phyloP scores from a whole-genome alignment of 2,888 invertebrate species.

The Athalia rosae region DNA sequence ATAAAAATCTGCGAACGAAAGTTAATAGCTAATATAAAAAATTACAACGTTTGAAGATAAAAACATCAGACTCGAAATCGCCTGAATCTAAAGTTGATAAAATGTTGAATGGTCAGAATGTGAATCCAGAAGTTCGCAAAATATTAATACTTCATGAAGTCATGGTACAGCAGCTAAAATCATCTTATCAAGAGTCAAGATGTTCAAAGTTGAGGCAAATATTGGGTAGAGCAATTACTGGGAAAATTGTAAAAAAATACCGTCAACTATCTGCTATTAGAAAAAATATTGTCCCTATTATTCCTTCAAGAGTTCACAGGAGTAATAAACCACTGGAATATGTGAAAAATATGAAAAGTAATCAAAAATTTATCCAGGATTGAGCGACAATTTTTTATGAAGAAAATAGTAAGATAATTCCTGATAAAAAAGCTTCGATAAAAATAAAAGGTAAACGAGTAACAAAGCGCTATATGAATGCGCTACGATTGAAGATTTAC shows the following conservation, averaged over 20 bases:
- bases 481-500: conserved; percentile 44
- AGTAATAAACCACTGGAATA: conserved; percentile 36
- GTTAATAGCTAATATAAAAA: conserved; percentile 39
- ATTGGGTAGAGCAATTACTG: conserved; percentile 46
- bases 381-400: conserved; percentile 42
- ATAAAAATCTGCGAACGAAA: conserved; percentile 34
- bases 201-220: conserved; percentile 49
- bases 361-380: conserved; percentile 38
- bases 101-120: conserved; percentile 30
- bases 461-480: conserved; percentile 46
- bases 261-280: conserved; percentile 39
- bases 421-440: conserved; percentile 46
- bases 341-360: conserved; percentile 30
- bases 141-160: conserved; percentile 44
- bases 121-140: conserved; percentile 40
- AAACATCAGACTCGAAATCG: conserved; percentile 26
- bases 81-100: conserved; percentile 40
- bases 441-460: conserved; percentile 46
- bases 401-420: conserved; percentile 47
- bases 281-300: conserved; percentile 38
- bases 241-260: conserved; percentile 50
- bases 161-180: conserved; percentile 42
- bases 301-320: conserved; percentile 36
- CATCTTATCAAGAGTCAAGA: conserved; percentile 38
- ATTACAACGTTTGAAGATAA: conserved; percentile 29